Evolutionary conservation across 2,888 invertebrate genomes (phyloP), one percentile per base, ranked within the genome.

Genomic region (Bombyx huttoni): DNA sequence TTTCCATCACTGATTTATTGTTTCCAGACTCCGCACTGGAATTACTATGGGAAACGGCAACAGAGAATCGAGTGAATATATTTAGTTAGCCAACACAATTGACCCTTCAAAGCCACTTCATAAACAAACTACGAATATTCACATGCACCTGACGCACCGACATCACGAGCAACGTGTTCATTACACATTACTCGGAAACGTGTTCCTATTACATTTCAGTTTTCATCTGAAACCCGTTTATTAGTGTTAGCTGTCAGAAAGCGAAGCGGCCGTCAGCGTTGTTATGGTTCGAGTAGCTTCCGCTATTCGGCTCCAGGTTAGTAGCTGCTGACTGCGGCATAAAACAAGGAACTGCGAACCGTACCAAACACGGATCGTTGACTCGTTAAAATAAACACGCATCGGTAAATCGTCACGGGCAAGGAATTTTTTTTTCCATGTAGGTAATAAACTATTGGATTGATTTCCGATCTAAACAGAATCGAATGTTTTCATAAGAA

Each of bases 271-370:
- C 74, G 78, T 70, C 75, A 63, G 73, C 64, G 70, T 75, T 83
- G 83, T 84, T 84, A 82, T 84, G 82, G 73, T 79, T 82, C 64
- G 67, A 64, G 66, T 74, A 72, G 77, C 75, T 85, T 85, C 85
- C 85, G 85, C 76, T 75, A 65, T 73, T 70, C 58, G 61, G 58
- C 64, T 63, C 40, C 40, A 40, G 62, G 65, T 61, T 62, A 62
- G 60, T 53, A 53, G 61, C 58, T 57, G 61, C 55, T 60, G 57
- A 54, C 61, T 57, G 60, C 61, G 60, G 54, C 59, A 59, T 58
- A 60, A 60, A 70, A 65, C 66, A 65, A 68, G 69, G 65, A 69
- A 72, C 69, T 59, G 60, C 64, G 55, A 55, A 58, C 63, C 61
- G 66, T 64, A 63, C 64, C 64, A 67, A 69, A 68, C 65, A 67